Evolutionary conservation across 2,888 invertebrate species (phyloP), one percentile per base, ranked within the genome.

Genomic region (Drosophila koepferae): DNA sequence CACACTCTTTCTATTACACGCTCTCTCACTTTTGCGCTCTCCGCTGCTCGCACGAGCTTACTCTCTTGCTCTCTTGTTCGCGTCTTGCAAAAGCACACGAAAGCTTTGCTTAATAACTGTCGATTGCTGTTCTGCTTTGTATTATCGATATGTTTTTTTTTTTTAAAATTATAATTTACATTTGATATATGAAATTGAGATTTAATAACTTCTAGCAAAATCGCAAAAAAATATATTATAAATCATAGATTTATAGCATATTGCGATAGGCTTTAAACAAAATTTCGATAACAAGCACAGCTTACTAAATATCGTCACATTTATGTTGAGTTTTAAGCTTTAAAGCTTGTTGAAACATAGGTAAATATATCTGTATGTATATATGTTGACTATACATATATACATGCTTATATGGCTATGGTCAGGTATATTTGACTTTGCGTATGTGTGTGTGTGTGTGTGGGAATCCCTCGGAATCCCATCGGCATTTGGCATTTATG

Each of bases 401-500:
- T 34, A 31, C 2, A 12, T 20, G 5, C 5, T 18, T 53, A 16
- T 23, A 38, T 53, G 36, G 18, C 20, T 20, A 53, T 20, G 53
- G 38, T 54, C 38, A 54, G 53, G 41, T 28, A 41, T 28, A 7
- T 40, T 23, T n/a, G 12, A 14, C 2, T 14, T 5, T 10, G 20
- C 2, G 44, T 7, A 20, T 20, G n/a, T 49, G 10, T 53, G 23
- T 23, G 9, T n/a, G 18, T 38, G 46, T 48, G 23, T 34, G 40
- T 48, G 34, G 20, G 36, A 36, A 46, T 44, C 61, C 58, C 23
- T 43, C 34, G n/a, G 31, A 54, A 66, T 20, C 61, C 64, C 77
- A 77, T 59, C 59, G 62, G 55, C 28, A 2, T 68, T 79, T 63
- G 38, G 59, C 53, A 67, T 65, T 60, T 68, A 49, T 66, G 80